A percentile compares a stretch with the other conserved stretches of the same genome.
phyloP scores from a whole-genome alignment of 2,113 vertebrate genomes.

The Megaleporinus macrocephalus region DNA sequence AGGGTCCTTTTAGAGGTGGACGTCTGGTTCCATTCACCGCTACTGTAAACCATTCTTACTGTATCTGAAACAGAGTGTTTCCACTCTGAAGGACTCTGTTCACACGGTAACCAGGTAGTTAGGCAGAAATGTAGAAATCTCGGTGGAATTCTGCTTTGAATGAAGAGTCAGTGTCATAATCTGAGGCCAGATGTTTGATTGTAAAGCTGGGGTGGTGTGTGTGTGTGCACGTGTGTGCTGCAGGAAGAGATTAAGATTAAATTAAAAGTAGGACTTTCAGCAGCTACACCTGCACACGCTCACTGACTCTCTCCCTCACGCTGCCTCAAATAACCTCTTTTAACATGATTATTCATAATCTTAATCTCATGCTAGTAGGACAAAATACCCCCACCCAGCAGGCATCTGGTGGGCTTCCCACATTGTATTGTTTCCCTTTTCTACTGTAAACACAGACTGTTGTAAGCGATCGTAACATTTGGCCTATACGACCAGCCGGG shows the following conservation, averaged over 20 bases:
- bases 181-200: too few relatives aligned
- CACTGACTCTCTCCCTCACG: constrained; percentile 31
- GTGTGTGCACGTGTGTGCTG: not conserved
- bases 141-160: too few relatives aligned
- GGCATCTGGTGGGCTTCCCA: not conserved
- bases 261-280: not conserved
- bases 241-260: not conserved
- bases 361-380: constrained; percentile 60
- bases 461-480: not conserved
- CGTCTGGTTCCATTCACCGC: too few relatives aligned
- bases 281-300: not conserved
- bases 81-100: too few relatives aligned
- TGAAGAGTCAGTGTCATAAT: too few relatives aligned
- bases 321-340: constrained; percentile 62
- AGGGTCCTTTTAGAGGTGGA: too few relatives aligned
- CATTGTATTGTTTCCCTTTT: not conserved
- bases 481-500: too few relatives aligned
- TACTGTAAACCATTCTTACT: too few relatives aligned
- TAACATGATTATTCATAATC: constrained; percentile 64
- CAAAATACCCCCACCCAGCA: not conserved
- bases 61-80: too few relatives aligned
- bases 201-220: not conserved
- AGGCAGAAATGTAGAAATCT: too few relatives aligned
- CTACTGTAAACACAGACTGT: not conserved
- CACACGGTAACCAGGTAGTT: too few relatives aligned